Conservation (phyloP, 2,888 invertebrate species). For the Odontomyia ornata region DNA sequence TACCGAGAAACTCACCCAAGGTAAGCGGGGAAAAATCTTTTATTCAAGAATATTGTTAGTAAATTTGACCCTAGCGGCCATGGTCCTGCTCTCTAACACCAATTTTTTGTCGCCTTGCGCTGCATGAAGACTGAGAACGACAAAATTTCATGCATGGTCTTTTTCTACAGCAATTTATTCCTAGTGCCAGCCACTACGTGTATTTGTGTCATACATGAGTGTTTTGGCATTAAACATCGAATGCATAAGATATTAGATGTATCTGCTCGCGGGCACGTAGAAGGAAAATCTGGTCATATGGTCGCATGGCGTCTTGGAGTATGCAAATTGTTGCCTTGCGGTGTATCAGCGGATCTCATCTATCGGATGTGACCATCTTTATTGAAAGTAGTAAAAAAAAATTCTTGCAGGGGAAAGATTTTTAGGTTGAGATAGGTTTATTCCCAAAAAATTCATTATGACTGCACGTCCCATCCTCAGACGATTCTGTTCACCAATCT, state of each 20-base stretch:
- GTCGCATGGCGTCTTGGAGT: neutral
- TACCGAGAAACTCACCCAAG: neutral
- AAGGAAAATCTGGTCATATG: neutral
- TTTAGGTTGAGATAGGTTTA: too few relatives aligned
- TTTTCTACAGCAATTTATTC: too few relatives aligned
- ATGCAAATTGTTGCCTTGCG: neutral
- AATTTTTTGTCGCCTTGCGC: neutral
- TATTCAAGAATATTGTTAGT: slow-evolving; percentile 17
- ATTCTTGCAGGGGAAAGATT: too few relatives aligned
- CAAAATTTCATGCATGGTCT: too few relatives aligned
- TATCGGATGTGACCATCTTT: too few relatives aligned
- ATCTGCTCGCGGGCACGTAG: neutral
- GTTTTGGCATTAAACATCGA: slow-evolving; percentile 1
- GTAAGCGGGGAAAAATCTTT: slow-evolving; percentile 15
- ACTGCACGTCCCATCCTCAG: too few relatives aligned
- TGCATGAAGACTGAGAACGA: too few relatives aligned
- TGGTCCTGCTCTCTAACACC: slow-evolving; percentile 32
- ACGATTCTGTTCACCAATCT: too few relatives aligned
- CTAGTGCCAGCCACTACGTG: too few relatives aligned
- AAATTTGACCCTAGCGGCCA: slow-evolving; percentile 23
- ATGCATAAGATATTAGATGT: slow-evolving; percentile 18
- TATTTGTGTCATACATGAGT: neutral
- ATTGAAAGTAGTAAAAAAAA: too few relatives aligned
- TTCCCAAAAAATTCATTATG: too few relatives aligned
- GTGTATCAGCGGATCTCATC: too few relatives aligned